Evolutionary conservation across 1,140 invertebrate species (phyloP), one percentile per base, ranked within the genome.

Genomic region (Cecropterus lyciades): DNA sequence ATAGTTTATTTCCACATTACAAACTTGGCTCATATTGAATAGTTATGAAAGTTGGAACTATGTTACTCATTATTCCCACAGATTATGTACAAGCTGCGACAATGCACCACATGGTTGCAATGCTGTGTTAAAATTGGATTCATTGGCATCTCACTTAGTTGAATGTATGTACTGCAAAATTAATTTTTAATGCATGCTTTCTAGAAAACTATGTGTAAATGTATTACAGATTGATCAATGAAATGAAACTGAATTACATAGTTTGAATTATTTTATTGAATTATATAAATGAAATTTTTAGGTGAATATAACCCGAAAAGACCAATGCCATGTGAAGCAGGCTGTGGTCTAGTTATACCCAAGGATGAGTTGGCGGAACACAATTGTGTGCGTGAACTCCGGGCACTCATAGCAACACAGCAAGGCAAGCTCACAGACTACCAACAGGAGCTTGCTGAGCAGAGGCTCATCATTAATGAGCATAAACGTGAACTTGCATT

Each of bases 321-420:
- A 84, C 98, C 98, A 13, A 96, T 98, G 68, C 95, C 96, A 17
- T 99, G 98, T 90, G 97, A 98, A 75, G 95, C 96, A 80, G 98
- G 98, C 4, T 99, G 98, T 87, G 98, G 97, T 42, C 93, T 98
- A 16, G 95, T 98, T 55, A 97, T 99, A 77, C 98, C 98, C 17
- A 99, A 98, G 92, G 98, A 99, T 93, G 98, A 99, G 89, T 85
- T 99, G 0, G 97, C 97, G 86, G 96, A 98, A 75, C 98, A 99
- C 82, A 99, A 99, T 82, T 99, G 98, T 87, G 96, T 99, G 5
- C 93, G 96, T 69, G 98, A 99, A 89, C 89, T 99, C 1, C 93
- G 98, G 56, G 94, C 94, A 7, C 84, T 98, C n/a, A 96, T 99
- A 57, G 95, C 97, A 49, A 95, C 95, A 17, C 97, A 98, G 82